Evolutionary conservation across 2,888 invertebrate genomes (phyloP), one percentile per base, ranked within the genome.

Genomic region (Ophraella communa): DNA sequence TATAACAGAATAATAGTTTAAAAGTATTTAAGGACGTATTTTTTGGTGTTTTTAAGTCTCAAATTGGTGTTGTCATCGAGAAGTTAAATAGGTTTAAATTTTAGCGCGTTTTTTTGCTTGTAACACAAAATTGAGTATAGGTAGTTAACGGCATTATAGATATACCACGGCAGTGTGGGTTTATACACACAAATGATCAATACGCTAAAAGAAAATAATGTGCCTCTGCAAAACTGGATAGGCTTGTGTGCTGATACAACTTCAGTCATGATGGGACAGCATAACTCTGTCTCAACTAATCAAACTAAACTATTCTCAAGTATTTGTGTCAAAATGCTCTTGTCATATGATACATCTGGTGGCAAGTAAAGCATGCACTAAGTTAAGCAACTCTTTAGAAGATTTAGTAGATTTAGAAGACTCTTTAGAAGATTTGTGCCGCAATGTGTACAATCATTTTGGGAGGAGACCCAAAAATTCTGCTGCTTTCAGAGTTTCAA

Each of bases 251-350:
- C 49, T 49, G 49, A 49, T 4, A 49, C 49, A 10, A 49, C 49
- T 49, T 20, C 49, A 49, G 49, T 10, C 49, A n/a, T 49, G 49
- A 49, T 49, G 49, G 49, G 49, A 49, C 49, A 49, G 49, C 49
- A 49, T 49, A 49, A 49, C 49, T 49, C 49, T 49, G 49, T 49
- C 49, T 49, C 49, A 49, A 49, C 49, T 49, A 49, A 49, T 49
- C 49, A 49, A 49, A 49, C 4, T 49, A 49, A 49, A 49, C 49
- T 49, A 49, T 49, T 21, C 49, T 49, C 49, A 49, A 49, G 49
- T 49, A 49, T 49, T 49, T 49, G 49, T 49, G 49, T 49, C 49
- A 49, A 49, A 49, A 49, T 21, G 23, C 20, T 8, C 23, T 3
- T 49, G 49, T 23, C 49, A 21, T 49, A 49, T 49, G 49, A 49